Evolutionary conservation across 2,888 invertebrate species (phyloP), one percentile per base, ranked within the genome.

Genomic region (Mamestra brassicae): DNA sequence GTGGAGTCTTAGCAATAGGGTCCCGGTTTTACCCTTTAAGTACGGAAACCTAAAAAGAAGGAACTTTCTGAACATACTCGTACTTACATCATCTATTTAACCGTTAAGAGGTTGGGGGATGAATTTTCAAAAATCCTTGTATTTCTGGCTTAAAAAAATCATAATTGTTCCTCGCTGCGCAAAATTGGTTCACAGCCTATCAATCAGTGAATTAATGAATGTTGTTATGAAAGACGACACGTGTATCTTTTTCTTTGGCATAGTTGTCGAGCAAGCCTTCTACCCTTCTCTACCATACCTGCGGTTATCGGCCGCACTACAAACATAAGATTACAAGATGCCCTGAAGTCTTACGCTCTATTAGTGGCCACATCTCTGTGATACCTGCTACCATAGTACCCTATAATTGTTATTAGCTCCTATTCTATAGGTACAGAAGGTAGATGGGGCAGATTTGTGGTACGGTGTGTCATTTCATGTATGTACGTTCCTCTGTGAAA

Each of bases 341-440:
- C 52, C 58, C 45, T 15, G 42, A 62, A 69, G 52, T 15, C 58
- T 62, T 57, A 54, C 61, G 67, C 34, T 62, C 54, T 36, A 68
- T 84, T 82, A 84, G 82, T 66, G 85, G 85, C 63, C 55, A 65
- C 47, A 4, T 11, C 67, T 47, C 38, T 58, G 34, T 58, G 45
- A 63, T 54, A 45, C 42, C 54, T 61, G n/a, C 1, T 47, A 15
- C 6, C 66, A 45, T 45, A 7, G 26, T 45, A 26, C 45, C 15
- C 6, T 34, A 36, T 68, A 47, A 68, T 68, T 68, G 67, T 58
- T 58, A 58, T 47, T 58, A 36, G 57, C 34, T 42, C n/a, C 36
- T 69, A 50, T 26, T 11, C 52, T 71, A 38, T 47, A 50, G 0
- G 5, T 26, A 26, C 1, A 26, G 26, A 26, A 8, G 26, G 10